phyloP scores from a whole-genome alignment of 1,140 invertebrate genomes.

The Steinernema feltiae region DNA sequence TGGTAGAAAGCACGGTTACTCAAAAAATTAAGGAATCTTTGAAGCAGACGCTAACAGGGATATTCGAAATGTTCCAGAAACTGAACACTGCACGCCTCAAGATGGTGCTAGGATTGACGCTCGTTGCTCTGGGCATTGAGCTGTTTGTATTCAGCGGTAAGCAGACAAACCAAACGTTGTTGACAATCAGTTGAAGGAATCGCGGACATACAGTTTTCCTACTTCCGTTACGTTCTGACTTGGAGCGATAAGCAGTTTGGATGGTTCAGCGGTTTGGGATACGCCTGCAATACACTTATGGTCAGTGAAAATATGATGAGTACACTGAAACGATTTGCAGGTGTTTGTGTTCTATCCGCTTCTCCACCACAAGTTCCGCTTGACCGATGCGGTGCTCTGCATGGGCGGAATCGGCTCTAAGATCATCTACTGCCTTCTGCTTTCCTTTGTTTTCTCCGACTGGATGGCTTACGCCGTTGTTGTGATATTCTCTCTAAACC shows the following conservation, averaged over 20 bases:
- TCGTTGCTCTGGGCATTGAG: not conserved
- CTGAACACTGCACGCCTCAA: not conserved
- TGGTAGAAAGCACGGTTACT: not conserved
- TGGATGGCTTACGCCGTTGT: not conserved
- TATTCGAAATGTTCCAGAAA: not conserved
- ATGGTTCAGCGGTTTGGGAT: conserved; percentile 33
- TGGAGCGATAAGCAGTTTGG: conserved; percentile 39
- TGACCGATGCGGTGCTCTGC: not conserved
- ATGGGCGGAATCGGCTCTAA: not conserved
- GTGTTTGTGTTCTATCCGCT: not conserved
- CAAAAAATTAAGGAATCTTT: not conserved
- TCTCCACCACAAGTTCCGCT: not conserved
- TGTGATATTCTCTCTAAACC: not conserved
- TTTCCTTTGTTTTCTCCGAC: not conserved
- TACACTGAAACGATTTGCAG: not conserved
- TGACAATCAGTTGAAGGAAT: conserved; percentile 15
- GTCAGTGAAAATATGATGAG: conserved; percentile 23
- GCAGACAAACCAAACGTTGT: not conserved
- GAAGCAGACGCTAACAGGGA: not conserved
- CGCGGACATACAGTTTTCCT: conserved; percentile 37
- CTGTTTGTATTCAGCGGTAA: not conserved
- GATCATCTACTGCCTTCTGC: not conserved
- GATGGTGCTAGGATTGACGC: not conserved
- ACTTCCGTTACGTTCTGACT: conserved; percentile 32
- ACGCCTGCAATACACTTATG: conserved; percentile 25